These are phyloP conservation scores for Ephestia elutella DNA, from an alignment of 1,140 invertebrate species.

Conservation along the genomic window DNA sequence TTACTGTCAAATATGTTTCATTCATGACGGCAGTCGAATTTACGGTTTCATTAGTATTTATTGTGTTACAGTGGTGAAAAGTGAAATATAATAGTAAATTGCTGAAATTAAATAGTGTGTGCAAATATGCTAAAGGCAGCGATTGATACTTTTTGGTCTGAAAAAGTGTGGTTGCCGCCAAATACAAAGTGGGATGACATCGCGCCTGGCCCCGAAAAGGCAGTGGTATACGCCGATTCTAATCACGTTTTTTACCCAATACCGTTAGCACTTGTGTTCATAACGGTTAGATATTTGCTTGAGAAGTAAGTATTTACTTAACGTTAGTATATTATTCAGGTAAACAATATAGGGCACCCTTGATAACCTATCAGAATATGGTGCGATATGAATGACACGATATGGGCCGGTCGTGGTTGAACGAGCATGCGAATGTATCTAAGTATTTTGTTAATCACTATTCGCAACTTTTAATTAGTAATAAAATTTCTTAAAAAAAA, in stretches of 20 bases:
- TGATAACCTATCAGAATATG: not conserved
- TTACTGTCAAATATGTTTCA: constrained; percentile 1
- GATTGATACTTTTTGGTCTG: constrained; percentile 84
- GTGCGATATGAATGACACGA: constrained; percentile 2
- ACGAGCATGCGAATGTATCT: not conserved
- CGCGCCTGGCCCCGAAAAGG: constrained; percentile 82
- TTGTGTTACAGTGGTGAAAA: not conserved
- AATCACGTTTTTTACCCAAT: constrained; percentile 88
- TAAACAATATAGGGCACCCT: not conserved
- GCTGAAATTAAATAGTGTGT: not conserved
- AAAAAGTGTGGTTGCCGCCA: constrained; percentile 90
- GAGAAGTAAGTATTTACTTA: constrained; percentile 82
- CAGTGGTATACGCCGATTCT: constrained; percentile 87
- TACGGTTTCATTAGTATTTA: not conserved
- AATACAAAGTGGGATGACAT: constrained; percentile 92
- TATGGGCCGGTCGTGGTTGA: not conserved
- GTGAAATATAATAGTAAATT: not conserved
- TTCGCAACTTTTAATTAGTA: not conserved
- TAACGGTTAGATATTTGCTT: constrained; percentile 83
- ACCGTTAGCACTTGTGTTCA: constrained; percentile 85
- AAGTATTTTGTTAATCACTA: not conserved
- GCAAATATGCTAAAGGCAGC: constrained; percentile 51
- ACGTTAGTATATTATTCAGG: not conserved
- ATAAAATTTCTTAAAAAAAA: not conserved
- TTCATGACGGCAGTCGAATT: constrained; percentile 4